Conservation (phyloP, 2,113 vertebrate genomes). For the Camarhynchus parvulus region DNA sequence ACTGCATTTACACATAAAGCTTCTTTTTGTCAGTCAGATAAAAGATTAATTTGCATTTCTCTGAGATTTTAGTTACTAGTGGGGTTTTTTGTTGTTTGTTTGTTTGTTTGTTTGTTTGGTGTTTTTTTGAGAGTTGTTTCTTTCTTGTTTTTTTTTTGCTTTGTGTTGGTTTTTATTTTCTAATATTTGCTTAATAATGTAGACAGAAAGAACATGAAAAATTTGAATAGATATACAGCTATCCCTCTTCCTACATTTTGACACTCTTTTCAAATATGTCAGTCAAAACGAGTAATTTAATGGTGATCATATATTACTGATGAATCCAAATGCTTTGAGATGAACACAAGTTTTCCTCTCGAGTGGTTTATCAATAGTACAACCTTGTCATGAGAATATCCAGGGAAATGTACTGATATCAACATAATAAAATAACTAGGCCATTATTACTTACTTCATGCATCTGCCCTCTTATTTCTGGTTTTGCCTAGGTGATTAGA, state of each 20-base stretch:
- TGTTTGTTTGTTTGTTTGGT: too few species aligned
- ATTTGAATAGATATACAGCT: not conserved
- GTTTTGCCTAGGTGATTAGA: not conserved
- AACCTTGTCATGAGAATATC: not conserved
- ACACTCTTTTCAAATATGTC: not conserved
- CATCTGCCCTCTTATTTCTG: not conserved
- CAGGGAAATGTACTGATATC: not conserved
- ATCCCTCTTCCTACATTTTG: not conserved
- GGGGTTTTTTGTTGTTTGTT: rapidly evolving
- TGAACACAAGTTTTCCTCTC: not conserved
- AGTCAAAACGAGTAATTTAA: not conserved
- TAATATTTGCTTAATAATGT: not conserved
- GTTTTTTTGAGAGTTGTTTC: not conserved
- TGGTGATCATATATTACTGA: not conserved
- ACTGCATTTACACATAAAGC: not conserved
- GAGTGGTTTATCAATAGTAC: not conserved
- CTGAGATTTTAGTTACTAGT: not conserved
- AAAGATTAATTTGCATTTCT: not conserved
- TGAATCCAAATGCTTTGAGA: not conserved
- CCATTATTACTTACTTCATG: not conserved
- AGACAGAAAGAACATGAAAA: not conserved
- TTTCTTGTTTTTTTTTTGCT: not conserved
- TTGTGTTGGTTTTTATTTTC: not conserved
- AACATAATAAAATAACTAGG: not conserved
- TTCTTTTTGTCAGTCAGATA: not conserved